Evolutionary conservation across 1,140 invertebrate species (phyloP).

Genomic region (Ruditapes philippinarum): DNA sequence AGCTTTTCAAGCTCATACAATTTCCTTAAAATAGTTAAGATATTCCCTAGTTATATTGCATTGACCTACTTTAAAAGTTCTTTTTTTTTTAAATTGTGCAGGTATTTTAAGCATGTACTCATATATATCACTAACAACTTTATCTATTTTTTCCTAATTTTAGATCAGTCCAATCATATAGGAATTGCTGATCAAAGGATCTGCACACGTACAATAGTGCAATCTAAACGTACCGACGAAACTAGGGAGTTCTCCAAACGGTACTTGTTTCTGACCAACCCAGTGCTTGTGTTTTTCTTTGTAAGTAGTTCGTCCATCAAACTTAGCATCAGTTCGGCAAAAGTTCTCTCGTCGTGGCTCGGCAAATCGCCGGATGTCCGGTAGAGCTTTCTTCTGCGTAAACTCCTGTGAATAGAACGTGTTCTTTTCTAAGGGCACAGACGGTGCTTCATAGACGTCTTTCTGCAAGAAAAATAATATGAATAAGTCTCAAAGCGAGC

Average conservation of each 20-base stretch:
- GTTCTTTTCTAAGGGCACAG: conserved; percentile 71
- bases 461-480: conserved; percentile 74
- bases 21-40: too few species aligned
- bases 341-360: conserved; percentile 69
- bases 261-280: conserved; percentile 77
- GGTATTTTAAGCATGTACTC: too few species aligned
- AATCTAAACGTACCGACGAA: conserved; percentile 83
- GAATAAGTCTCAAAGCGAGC: too few species aligned
- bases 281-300: conserved; percentile 83
- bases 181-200: too few species aligned
- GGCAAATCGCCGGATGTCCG: conserved; percentile 64
- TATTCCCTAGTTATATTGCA: too few species aligned
- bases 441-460: conserved; percentile 74
- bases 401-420: conserved; percentile 81
- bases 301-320: conserved; percentile 82
- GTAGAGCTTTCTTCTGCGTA: conserved; percentile 73
- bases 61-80: too few species aligned
- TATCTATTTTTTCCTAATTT: too few species aligned
- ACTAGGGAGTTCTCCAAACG: conserved; percentile 83
- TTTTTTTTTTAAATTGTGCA: too few species aligned
- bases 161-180: too few species aligned
- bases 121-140: too few species aligned
- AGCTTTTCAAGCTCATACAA: too few species aligned
- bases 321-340: conserved; percentile 69
- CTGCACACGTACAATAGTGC: too few species aligned